Conservation (phyloP, 2,797 vertebrate species). For the Sphenopsis melanotis region DNA sequence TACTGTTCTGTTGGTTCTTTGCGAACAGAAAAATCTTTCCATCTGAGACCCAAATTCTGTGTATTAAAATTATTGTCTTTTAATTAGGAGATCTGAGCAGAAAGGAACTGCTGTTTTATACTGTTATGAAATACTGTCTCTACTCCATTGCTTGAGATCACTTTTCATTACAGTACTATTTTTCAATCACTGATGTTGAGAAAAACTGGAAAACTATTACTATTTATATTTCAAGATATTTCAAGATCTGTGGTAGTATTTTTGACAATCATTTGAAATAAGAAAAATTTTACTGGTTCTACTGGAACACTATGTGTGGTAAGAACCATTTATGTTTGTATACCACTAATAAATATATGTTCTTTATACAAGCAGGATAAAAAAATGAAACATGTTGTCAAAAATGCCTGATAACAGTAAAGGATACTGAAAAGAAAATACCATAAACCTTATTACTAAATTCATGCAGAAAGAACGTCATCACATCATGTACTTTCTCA, state of each 20-base stretch:
- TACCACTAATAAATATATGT: background rate
- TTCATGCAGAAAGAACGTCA: background rate
- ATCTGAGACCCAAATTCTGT: background rate
- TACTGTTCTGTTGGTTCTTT: background rate
- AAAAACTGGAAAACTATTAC: background rate
- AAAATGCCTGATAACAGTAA: background rate
- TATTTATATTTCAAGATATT: background rate
- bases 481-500: background rate
- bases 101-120: background rate
- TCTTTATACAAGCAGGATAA: background rate
- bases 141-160: background rate
- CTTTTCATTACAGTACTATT: background rate
- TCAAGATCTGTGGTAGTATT: background rate
- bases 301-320: accelerated
- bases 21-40: background rate
- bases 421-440: background rate
- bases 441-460: background rate
- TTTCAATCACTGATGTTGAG: background rate
- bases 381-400: background rate
- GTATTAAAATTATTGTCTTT: background rate
- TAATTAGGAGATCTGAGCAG: background rate
- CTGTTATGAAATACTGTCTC: background rate
- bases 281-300: background rate
- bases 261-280: background rate
- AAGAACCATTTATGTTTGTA: background rate